Conservation (phyloP, 2,113 vertebrate species). For the Holacanthus passer region DNA sequence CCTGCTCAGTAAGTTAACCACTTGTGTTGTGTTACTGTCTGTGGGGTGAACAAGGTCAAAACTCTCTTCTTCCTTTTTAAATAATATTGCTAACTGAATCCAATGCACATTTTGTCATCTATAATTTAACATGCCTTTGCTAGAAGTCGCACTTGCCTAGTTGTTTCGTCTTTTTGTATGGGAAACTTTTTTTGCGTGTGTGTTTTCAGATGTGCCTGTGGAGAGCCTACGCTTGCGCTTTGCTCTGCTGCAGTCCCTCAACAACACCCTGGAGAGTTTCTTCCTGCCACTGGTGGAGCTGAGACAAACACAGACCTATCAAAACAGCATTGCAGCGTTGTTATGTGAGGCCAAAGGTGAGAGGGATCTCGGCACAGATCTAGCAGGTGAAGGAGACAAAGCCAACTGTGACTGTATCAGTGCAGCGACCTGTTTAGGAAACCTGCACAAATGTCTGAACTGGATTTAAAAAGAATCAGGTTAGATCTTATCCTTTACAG, state of each 20-base stretch:
- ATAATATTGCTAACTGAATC: background rate
- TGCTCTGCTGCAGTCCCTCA: conserved; percentile 96
- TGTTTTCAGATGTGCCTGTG: conserved; percentile 88
- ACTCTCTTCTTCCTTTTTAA: background rate
- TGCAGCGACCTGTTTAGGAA: conserved; percentile 1
- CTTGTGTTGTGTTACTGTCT: background rate
- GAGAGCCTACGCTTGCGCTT: conserved; percentile 95
- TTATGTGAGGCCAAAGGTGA: conserved; percentile 95
- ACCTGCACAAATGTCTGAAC: background rate
- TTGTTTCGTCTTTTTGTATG: background rate
- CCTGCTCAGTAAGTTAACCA: conserved; percentile 87
- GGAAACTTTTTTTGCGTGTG: background rate
- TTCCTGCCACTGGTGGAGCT: conserved; percentile 96
- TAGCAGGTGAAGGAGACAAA: background rate
- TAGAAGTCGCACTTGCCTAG: background rate
- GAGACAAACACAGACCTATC: conserved; percentile 89
- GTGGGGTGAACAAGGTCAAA: background rate
- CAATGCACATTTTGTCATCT: background rate
- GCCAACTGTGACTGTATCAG: background rate
- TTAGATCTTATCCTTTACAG: background rate
- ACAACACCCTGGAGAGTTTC: conserved; percentile 95
- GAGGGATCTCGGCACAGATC: conserved; percentile 25
- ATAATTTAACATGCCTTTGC: background rate
- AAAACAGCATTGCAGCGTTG: conserved; percentile 91
- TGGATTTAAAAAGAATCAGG: background rate